phyloP scores from a whole-genome alignment of 2,113 vertebrate species.

The Narcine bancroftii region DNA sequence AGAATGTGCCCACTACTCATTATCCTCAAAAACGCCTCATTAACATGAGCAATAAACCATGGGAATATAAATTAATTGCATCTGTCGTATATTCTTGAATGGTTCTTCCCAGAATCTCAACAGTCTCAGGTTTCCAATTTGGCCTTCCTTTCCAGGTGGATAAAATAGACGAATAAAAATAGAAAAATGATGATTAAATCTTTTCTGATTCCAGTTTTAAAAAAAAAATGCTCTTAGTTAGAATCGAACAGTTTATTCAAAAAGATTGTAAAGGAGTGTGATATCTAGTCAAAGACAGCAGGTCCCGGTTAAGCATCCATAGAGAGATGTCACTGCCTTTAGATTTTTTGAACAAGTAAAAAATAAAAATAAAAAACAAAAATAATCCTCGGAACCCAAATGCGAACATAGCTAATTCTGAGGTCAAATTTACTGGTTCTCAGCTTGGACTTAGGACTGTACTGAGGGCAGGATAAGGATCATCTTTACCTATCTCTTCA shows the following conservation, averaged over 20 bases:
- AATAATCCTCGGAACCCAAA: slow-evolving; percentile 55
- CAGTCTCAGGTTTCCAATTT: not conserved
- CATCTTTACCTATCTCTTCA: too few species aligned
- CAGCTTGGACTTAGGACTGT: slow-evolving; percentile 62
- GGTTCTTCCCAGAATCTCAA: not conserved
- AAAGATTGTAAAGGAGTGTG: slow-evolving; percentile 50
- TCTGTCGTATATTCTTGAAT: not conserved
- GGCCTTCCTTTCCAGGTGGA: not conserved
- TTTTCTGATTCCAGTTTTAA: too few species aligned
- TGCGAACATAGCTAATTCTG: slow-evolving; percentile 70
- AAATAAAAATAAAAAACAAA: slow-evolving; percentile 42
- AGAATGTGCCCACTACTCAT: slow-evolving; percentile 1
- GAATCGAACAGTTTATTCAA: not conserved
- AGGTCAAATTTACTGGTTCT: slow-evolving; percentile 70
- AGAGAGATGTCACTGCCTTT: slow-evolving; percentile 30
- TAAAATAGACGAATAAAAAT: not conserved
- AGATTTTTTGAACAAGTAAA: slow-evolving; percentile 37
- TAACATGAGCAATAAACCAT: not conserved
- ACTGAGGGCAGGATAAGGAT: slow-evolving; percentile 58
- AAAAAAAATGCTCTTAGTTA: too few species aligned
- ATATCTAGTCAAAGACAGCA: slow-evolving; percentile 58
- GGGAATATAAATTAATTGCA: not conserved
- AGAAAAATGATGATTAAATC: not conserved
- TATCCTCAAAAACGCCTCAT: not conserved
- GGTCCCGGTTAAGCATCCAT: slow-evolving; percentile 45